Percentiles rank a stretch among this genome's conserved stretches.
phyloP scores from a whole-genome alignment of 2,888 invertebrate species.

The Himalopsyche kuldschensis region DNA sequence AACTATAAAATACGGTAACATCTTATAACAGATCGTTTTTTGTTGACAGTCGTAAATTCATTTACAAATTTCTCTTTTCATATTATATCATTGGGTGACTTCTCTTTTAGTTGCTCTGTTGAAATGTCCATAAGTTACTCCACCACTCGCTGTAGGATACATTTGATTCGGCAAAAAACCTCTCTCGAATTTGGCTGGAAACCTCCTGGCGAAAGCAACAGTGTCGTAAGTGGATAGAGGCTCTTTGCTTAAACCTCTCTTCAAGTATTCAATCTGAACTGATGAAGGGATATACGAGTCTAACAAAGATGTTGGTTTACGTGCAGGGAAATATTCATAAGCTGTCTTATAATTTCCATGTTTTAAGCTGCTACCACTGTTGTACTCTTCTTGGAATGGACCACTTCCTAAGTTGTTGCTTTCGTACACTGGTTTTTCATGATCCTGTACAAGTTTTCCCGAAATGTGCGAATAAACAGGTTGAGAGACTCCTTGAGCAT shows the following conservation, averaged over 20 bases:
- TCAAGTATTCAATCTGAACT: conserved; percentile 56
- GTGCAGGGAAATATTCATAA: conserved; percentile 43
- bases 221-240: conserved; percentile 53
- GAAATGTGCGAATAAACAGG: conserved; percentile 48
- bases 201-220: conserved; percentile 49
- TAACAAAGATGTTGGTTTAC: conserved; percentile 57
- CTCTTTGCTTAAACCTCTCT: conserved; percentile 53
- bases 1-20: too few relatives aligned
- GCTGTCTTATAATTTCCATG: conserved; percentile 14
- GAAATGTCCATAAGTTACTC: conserved; percentile 38
- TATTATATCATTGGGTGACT: neutral
- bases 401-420: conserved; percentile 34
- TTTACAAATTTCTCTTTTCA: too few relatives aligned
- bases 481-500: conserved; percentile 48
- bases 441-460: conserved; percentile 43
- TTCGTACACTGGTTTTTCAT: conserved; percentile 6
- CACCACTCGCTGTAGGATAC: conserved; percentile 54
- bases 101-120: conserved; percentile 16
- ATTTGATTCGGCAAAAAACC: conserved; percentile 58
- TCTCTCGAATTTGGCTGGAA: conserved; percentile 48
- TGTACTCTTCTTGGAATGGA: conserved; percentile 44
- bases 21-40: too few relatives aligned
- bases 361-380: conserved; percentile 40
- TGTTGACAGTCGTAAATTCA: too few relatives aligned
- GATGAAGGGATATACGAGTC: conserved; percentile 66